Percentiles rank a stretch among this genome's conserved stretches.
Evolutionary conservation across 2,113 vertebrate genomes (phyloP).

Genomic region (Azemiops feae): DNA sequence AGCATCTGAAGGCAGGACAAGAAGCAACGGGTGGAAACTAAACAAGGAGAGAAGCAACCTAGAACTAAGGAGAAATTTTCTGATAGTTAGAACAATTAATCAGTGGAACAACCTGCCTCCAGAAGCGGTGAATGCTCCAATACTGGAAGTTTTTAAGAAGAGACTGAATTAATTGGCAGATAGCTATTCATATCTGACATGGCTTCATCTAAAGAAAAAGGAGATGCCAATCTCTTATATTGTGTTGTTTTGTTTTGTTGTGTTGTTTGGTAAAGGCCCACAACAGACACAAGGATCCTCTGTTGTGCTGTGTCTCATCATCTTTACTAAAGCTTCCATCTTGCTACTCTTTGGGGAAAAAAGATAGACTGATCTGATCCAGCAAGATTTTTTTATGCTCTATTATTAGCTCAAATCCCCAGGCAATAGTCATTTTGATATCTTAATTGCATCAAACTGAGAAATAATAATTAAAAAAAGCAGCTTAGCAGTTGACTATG

Average conservation of each 20-base stretch:
- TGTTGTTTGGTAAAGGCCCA: background rate
- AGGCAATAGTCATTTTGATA: background rate
- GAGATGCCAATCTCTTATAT: background rate
- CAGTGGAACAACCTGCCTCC: too few species aligned
- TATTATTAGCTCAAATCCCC: background rate
- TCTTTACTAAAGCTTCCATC: background rate
- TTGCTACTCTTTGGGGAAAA: background rate
- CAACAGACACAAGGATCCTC: background rate
- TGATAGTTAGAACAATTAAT: too few species aligned
- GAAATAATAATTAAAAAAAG: background rate
- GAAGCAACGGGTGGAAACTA: too few species aligned
- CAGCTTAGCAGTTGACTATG: background rate
- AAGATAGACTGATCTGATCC: background rate
- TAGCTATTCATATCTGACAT: background rate
- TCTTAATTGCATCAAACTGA: conserved; percentile 10
- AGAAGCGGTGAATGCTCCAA: too few species aligned
- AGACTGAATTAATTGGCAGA: background rate
- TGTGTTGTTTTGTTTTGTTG: background rate
- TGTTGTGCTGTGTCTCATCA: background rate
- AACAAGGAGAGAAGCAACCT: too few species aligned
- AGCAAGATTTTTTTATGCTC: background rate
- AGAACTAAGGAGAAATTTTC: too few species aligned
- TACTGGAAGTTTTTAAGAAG: too few species aligned
- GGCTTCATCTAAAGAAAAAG: background rate
- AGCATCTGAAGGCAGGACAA: too few species aligned